A percentile compares a stretch with the other conserved stretches of the same genome.
These are phyloP conservation scores for Luffia ferchaultella DNA, from an alignment of 2,888 invertebrate genomes.

Conservation along the genomic window DNA sequence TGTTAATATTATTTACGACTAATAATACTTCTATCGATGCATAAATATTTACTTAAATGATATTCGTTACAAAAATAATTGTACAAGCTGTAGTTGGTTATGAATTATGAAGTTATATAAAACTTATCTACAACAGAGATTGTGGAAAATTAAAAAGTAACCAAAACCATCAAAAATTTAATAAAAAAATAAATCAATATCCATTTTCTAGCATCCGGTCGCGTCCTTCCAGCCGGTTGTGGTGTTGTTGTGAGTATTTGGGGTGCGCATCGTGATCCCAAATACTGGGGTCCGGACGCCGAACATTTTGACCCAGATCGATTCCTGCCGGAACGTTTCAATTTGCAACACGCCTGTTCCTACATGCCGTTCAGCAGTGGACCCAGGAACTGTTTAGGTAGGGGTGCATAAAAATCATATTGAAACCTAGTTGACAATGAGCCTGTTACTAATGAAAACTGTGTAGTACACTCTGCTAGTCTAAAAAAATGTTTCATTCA, in stretches of 20 bases:
- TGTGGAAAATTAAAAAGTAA: no score
- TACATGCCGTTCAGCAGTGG: slow-evolving; percentile 62
- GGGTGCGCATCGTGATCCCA: slow-evolving; percentile 61
- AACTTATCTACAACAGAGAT: no score
- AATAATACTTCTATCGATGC: no score
- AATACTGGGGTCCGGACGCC: slow-evolving; percentile 68
- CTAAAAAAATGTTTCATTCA: not conserved
- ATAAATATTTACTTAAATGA: no score
- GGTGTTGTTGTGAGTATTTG: slow-evolving; percentile 53
- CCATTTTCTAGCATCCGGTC: slow-evolving; percentile 35
- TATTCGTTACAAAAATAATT: no score
- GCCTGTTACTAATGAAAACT: not conserved
- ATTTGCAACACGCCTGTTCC: slow-evolving; percentile 38
- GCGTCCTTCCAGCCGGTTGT: slow-evolving; percentile 47
- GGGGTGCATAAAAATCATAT: no score
- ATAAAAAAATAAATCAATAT: no score
- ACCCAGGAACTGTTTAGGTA: slow-evolving; percentile 62
- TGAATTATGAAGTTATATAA: no score
- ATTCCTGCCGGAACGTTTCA: slow-evolving; percentile 62
- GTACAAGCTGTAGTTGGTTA: no score
- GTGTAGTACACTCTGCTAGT: not conserved
- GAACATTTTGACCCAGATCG: slow-evolving; percentile 70
- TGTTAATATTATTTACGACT: no score
- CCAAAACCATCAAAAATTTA: no score
- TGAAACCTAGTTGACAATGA: no score